Evolutionary conservation across 1,140 invertebrate genomes (phyloP).

Genomic region (Nephila pilipes): DNA sequence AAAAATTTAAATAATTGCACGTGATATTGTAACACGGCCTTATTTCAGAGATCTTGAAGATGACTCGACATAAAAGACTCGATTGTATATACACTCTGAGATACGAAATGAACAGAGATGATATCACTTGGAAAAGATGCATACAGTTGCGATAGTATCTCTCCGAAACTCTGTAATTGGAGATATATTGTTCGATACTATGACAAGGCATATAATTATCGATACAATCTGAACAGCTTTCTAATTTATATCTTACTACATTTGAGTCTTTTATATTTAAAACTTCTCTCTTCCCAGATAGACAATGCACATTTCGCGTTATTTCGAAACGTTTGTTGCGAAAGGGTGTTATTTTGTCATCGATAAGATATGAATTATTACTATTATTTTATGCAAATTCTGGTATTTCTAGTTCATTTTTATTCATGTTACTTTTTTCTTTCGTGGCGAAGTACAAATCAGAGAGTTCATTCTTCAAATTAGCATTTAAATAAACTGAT

Average conservation of each 20-base stretch:
- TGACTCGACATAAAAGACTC: background rate
- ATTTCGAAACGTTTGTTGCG: background rate
- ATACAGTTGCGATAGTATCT: background rate
- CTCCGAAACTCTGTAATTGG: background rate
- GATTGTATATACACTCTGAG: background rate
- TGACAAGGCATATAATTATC: background rate
- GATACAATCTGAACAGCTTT: background rate
- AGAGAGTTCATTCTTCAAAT: too few relatives aligned
- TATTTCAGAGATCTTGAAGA: background rate
- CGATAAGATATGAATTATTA: too few relatives aligned
- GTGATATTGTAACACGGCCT: too few relatives aligned
- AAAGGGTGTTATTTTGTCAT: too few relatives aligned
- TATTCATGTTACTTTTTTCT: too few relatives aligned
- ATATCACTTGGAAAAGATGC: background rate
- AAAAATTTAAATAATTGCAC: too few relatives aligned
- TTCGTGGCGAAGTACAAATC: too few relatives aligned
- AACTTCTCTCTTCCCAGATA: background rate
- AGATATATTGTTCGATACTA: background rate
- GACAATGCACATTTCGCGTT: background rate
- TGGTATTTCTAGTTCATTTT: too few relatives aligned
- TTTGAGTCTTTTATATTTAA: background rate
- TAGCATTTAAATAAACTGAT: too few relatives aligned
- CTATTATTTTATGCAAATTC: too few relatives aligned
- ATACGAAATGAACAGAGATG: background rate
- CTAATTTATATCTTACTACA: background rate